Evolutionary conservation across 2,888 invertebrate species (phyloP).

Genomic region (Drosophila paranaensis): DNA sequence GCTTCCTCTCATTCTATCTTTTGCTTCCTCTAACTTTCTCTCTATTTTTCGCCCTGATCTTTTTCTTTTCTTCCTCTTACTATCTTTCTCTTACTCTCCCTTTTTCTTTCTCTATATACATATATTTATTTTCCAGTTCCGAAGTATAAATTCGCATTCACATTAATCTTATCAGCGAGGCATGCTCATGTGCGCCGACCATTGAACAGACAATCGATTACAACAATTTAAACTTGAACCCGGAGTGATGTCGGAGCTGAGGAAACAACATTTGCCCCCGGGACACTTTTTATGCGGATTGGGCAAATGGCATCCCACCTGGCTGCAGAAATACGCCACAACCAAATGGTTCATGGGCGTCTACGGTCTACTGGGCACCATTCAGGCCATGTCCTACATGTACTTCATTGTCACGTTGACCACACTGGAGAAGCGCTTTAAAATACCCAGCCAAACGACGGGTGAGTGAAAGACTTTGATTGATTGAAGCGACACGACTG

Average conservation of each 20-base stretch:
- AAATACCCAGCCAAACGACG: slow-evolving; percentile 89
- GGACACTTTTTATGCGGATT: slow-evolving; percentile 86
- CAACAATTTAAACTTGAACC: background rate
- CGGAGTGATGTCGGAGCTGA: slow-evolving; percentile 56
- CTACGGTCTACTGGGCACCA: slow-evolving; percentile 88
- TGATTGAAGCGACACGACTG: slow-evolving; percentile 22
- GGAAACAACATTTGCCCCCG: slow-evolving; percentile 53
- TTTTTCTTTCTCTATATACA: background rate
- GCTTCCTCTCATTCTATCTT: background rate
- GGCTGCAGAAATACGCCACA: slow-evolving; percentile 87
- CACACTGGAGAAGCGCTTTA: slow-evolving; percentile 89
- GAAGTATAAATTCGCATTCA: slow-evolving; percentile 19
- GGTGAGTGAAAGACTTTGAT: slow-evolving; percentile 84
- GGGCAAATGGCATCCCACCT: slow-evolving; percentile 86
- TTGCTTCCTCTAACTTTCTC: background rate
- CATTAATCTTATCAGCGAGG: slow-evolving; percentile 41
- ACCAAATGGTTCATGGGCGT: slow-evolving; percentile 87
- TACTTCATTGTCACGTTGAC: slow-evolving; percentile 88
- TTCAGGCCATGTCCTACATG: slow-evolving; percentile 88
- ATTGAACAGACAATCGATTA: slow-evolving; percentile 30
- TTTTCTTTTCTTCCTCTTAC: background rate
- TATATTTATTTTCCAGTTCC: background rate
- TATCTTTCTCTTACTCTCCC: background rate
- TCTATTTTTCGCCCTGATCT: background rate
- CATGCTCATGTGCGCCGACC: slow-evolving; percentile 35